These are phyloP conservation scores for Drosophila incognita DNA, from an alignment of 2,888 invertebrate genomes.

Conservation along the genomic window DNA sequence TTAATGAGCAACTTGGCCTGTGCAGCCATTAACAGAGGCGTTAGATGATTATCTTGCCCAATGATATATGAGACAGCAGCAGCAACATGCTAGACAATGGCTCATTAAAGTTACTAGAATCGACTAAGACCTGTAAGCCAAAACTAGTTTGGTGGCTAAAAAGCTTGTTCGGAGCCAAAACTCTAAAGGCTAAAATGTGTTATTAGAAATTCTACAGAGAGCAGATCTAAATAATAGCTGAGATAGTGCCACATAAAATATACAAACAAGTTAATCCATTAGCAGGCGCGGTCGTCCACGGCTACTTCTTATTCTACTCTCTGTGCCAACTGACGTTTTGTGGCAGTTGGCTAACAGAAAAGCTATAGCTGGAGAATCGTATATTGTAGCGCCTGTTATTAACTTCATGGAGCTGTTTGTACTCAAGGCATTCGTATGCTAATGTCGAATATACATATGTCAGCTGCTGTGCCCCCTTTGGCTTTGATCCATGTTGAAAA, in stretches of 20 bases:
- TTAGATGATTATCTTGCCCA: conserved; percentile 66
- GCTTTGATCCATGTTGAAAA: conserved; percentile 53
- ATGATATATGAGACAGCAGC: conserved; percentile 68
- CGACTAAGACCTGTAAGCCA: not conserved
- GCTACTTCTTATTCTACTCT: conserved; percentile 2
- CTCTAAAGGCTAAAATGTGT: conserved; percentile 42
- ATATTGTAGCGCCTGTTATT: conserved; percentile 61
- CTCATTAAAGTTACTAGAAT: conserved; percentile 62
- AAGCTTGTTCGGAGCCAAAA: conserved; percentile 17
- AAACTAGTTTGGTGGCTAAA: conserved; percentile 57
- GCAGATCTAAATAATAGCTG: conserved; percentile 60
- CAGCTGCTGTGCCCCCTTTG: conserved; percentile 46
- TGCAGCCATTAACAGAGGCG: conserved; percentile 62
- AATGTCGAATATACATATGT: conserved; percentile 74
- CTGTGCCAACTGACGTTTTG: conserved; percentile 18
- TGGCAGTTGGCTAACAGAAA: conserved; percentile 49
- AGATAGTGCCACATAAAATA: conserved; percentile 60
- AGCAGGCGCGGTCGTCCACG: conserved; percentile 55
- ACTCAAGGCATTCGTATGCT: conserved; percentile 62
- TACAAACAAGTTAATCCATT: conserved; percentile 79
- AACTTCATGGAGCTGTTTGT: conserved; percentile 57
- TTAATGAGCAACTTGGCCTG: conserved; percentile 46
- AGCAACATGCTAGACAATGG: conserved; percentile 62
- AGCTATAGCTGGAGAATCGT: conserved; percentile 61
- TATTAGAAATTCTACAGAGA: conserved; percentile 46